These are phyloP conservation scores for Drosophila bocki DNA, from an alignment of 1,140 invertebrate species.

Conservation along the genomic window DNA sequence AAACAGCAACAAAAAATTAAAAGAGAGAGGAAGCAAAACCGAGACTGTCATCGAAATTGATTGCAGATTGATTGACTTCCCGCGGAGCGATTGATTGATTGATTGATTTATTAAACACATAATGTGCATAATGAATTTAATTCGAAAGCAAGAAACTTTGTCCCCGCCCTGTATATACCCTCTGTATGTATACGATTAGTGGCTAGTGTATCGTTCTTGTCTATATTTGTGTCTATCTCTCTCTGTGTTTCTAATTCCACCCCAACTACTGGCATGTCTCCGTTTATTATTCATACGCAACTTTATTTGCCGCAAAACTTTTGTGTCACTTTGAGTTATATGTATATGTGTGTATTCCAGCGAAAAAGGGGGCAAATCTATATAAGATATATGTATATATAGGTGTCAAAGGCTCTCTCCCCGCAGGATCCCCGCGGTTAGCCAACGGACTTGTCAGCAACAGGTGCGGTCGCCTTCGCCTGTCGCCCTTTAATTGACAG, in stretches of 20 bases:
- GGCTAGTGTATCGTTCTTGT: slow-evolving; percentile 28
- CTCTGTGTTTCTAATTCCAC: slow-evolving; percentile 14
- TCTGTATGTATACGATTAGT: slow-evolving; percentile 6
- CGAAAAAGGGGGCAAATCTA: slow-evolving; percentile 5
- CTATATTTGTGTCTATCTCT: slow-evolving; percentile 22
- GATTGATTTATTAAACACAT: slow-evolving; percentile 61
- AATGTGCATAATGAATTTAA: slow-evolving; percentile 61
- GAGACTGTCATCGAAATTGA: slow-evolving; percentile 60
- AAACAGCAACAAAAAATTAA: slow-evolving; percentile 24
- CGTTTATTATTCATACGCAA: slow-evolving; percentile 76
- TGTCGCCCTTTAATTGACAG: slow-evolving; percentile 80
- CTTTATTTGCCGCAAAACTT: slow-evolving; percentile 53
- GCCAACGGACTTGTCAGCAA: slow-evolving; percentile 62
- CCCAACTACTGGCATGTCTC: slow-evolving; percentile 34
- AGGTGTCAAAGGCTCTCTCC: slow-evolving; percentile 62
- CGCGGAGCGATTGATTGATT: slow-evolving; percentile 61
- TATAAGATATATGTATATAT: not conserved
- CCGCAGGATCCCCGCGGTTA: slow-evolving; percentile 1
- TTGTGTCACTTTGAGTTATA: slow-evolving; percentile 67
- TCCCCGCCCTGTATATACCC: slow-evolving; percentile 30
- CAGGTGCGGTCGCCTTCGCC: slow-evolving; percentile 66
- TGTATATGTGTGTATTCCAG: slow-evolving; percentile 13
- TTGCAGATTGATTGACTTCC: slow-evolving; percentile 65
- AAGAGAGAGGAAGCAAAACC: slow-evolving; percentile 16
- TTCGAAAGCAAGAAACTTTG: slow-evolving; percentile 27